Percentiles rank a stretch among this genome's conserved stretches.
phyloP scores from a whole-genome alignment of 2,797 vertebrate species.

The Lates japonicus region DNA sequence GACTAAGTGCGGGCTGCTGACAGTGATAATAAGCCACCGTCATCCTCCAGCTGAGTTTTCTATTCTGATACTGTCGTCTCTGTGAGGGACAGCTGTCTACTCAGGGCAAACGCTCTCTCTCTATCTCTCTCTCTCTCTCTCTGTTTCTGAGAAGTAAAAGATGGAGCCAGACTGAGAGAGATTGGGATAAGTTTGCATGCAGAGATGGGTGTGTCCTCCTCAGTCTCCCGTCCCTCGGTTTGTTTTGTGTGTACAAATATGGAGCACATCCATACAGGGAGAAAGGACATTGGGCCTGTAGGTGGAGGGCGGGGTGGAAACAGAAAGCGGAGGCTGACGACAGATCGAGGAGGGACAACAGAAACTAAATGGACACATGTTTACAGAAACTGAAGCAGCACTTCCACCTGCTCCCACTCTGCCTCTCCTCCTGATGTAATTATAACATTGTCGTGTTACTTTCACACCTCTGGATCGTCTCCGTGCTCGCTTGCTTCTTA shows the following conservation, averaged over 20 bases:
- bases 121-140: neutral
- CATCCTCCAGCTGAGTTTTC: conserved; percentile 50
- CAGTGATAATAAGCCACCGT: conserved; percentile 67
- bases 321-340: conserved; percentile 2
- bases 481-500: neutral
- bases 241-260: conserved; percentile 29
- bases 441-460: conserved; percentile 27
- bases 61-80: conserved; percentile 61
- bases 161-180: conserved; percentile 22
- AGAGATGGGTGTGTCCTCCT: conserved; percentile 48
- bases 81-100: conserved; percentile 77
- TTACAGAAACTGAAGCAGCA: conserved; percentile 36
- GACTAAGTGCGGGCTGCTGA: conserved; percentile 56
- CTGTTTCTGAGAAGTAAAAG: conserved; percentile 34
- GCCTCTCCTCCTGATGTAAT: conserved; percentile 22
- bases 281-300: conserved; percentile 1
- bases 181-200: conserved; percentile 44
- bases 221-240: conserved; percentile 26
- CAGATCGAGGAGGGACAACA: neutral
- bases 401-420: conserved; percentile 51
- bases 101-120: conserved; percentile 30
- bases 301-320: conserved; percentile 16
- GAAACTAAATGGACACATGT: conserved; percentile 26
- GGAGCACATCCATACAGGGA: conserved; percentile 7
- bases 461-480: conserved; percentile 37